Conservation (phyloP, 2,888 invertebrate genomes). For the Geotrupes spiniger region DNA sequence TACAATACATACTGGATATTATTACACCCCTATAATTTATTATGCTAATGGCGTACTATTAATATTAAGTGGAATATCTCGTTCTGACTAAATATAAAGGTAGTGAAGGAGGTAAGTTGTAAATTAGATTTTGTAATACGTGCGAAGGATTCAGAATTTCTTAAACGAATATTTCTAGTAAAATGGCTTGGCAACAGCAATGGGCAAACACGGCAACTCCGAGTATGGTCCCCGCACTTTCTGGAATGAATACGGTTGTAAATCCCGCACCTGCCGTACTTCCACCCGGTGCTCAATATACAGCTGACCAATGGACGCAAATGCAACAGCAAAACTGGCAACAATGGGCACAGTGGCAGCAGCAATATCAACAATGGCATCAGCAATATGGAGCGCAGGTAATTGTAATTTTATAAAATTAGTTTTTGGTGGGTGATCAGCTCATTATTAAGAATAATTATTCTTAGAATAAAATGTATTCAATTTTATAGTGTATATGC, state of each 20-base stretch:
- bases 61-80: slow-evolving; percentile 4
- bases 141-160: slow-evolving; percentile 1
- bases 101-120: slow-evolving; percentile 10
- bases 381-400: slow-evolving; percentile 74
- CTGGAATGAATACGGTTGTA: slow-evolving; percentile 28
- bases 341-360: slow-evolving; percentile 76
- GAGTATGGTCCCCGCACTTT: slow-evolving; percentile 22
- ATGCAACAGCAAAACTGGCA: slow-evolving; percentile 71
- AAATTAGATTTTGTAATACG: not conserved
- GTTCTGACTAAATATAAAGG: slow-evolving; percentile 1
- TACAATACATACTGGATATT: too few species aligned
- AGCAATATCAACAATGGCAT: slow-evolving; percentile 75
- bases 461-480: too few species aligned
- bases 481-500: too few species aligned
- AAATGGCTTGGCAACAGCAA: slow-evolving; percentile 47
- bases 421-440: too few species aligned
- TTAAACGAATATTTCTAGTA: slow-evolving; percentile 9
- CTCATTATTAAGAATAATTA: too few species aligned
- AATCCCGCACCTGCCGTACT: slow-evolving; percentile 32
- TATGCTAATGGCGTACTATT: not conserved
- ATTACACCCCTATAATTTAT: too few species aligned
- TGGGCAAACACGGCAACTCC: slow-evolving; percentile 38
- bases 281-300: slow-evolving; percentile 50
- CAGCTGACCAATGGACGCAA: slow-evolving; percentile 66
- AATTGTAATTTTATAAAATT: too few species aligned